These are phyloP conservation scores for Hiodon tergisus DNA, from an alignment of 2,113 vertebrate species.

Conservation along the genomic window DNA sequence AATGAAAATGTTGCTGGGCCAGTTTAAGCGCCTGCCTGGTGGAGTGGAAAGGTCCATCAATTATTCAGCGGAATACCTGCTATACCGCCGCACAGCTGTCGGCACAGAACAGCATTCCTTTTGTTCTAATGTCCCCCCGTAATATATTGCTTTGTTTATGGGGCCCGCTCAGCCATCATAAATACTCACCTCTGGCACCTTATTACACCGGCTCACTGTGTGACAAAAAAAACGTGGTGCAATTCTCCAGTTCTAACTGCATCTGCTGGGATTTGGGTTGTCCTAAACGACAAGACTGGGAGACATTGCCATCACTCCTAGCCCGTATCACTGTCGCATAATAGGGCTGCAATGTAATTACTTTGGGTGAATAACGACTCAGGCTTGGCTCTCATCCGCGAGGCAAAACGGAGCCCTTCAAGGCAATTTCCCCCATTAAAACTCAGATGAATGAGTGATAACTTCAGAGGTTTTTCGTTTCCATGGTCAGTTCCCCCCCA, in stretches of 20 bases:
- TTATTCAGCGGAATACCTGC: too few species aligned
- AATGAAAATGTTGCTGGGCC: too few species aligned
- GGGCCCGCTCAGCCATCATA: background rate
- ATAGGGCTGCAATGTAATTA: constrained; percentile 3
- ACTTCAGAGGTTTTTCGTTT: too few species aligned
- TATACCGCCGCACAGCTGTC: too few species aligned
- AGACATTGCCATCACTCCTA: background rate
- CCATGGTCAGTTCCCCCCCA: too few species aligned
- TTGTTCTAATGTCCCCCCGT: background rate
- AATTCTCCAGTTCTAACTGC: constrained; percentile 3
- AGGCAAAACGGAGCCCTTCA: too few species aligned
- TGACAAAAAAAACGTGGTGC: background rate
- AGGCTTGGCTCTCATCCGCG: too few species aligned
- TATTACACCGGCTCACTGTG: constrained; percentile 1
- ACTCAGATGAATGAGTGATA: too few species aligned
- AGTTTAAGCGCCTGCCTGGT: too few species aligned
- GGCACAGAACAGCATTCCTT: too few species aligned
- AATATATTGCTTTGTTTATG: constrained; percentile 11
- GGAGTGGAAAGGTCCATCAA: too few species aligned
- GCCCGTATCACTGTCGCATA: background rate
- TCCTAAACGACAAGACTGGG: background rate
- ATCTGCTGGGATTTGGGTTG: background rate
- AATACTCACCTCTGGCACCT: constrained; percentile 8
- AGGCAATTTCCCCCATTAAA: too few species aligned
- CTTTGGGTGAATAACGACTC: background rate